These are phyloP conservation scores for Dromaius novaehollandiae DNA, from an alignment of 2,113 vertebrate genomes.

Conservation along the genomic window DNA sequence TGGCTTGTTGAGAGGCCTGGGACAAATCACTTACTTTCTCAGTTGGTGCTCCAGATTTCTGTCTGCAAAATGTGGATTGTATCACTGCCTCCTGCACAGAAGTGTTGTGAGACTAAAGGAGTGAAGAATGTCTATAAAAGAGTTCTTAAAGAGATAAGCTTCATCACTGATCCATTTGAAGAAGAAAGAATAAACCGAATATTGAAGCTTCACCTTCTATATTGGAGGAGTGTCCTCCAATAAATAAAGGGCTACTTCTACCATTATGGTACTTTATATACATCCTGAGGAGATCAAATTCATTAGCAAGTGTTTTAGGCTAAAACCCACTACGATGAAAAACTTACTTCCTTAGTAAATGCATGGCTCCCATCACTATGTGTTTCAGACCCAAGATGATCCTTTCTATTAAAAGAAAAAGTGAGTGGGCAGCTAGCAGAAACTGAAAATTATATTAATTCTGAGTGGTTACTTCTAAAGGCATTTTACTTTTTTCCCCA, in stretches of 20 bases:
- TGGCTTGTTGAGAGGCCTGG: neutral
- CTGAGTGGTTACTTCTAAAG: constrained; percentile 39
- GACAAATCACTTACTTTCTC: neutral
- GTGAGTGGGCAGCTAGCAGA: constrained; percentile 48
- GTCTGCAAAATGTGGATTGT: neutral
- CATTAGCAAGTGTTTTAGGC: neutral
- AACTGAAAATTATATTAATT: constrained; percentile 52
- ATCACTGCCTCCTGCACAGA: neutral
- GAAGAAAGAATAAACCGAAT: neutral
- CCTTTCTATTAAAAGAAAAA: constrained; percentile 57
- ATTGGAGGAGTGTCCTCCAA: neutral
- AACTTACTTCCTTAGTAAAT: constrained; percentile 26
- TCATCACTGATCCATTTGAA: neutral
- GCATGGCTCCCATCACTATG: neutral
- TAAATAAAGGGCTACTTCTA: neutral
- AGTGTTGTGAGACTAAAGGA: neutral
- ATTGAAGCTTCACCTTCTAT: neutral
- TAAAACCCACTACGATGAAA: neutral
- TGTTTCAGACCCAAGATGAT: constrained; percentile 8
- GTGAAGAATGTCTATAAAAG: neutral
- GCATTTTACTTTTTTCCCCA: neutral
- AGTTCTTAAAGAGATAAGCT: neutral
- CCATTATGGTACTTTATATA: neutral
- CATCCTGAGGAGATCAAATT: neutral
- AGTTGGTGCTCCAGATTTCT: neutral